Percentiles rank a stretch among this genome's conserved stretches.
These are phyloP conservation scores for Oceanodroma tethys DNA, from an alignment of 2,113 vertebrate genomes.

Conservation along the genomic window DNA sequence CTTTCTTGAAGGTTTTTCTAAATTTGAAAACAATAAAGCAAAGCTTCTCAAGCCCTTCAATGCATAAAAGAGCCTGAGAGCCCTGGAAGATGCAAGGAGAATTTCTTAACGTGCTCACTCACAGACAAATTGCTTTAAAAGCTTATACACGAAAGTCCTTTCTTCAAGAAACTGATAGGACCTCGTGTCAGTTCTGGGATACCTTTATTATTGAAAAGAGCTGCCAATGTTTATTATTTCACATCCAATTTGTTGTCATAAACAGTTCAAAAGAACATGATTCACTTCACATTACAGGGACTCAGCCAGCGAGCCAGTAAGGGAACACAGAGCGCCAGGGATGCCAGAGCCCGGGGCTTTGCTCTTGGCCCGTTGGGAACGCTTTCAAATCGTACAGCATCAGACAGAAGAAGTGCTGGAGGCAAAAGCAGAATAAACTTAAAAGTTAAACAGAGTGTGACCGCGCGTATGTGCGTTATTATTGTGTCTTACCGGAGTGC, in stretches of 20 bases:
- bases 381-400: not conserved
- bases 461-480: not conserved
- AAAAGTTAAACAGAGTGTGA: not conserved
- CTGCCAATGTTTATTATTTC: constrained; percentile 30
- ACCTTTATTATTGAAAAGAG: not conserved
- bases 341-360: not conserved
- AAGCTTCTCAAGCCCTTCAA: not conserved
- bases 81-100: not conserved
- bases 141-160: not conserved
- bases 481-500: constrained; percentile 22
- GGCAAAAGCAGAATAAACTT: constrained; percentile 16
- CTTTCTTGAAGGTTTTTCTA: not conserved
- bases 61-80: not conserved
- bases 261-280: constrained; percentile 28
- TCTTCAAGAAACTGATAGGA: constrained; percentile 1
- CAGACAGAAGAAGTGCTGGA: not conserved
- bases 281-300: constrained; percentile 22
- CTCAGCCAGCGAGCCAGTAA: not conserved
- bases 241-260: constrained; percentile 19
- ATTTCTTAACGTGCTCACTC: not conserved
- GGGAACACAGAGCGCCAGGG: not conserved
- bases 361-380: not conserved
- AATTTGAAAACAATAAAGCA: not conserved
- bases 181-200: not conserved
- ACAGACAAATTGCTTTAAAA: not conserved